Evolutionary conservation across 2,888 invertebrate genomes (phyloP).

Genomic region (Lamellibrachia columna): DNA sequence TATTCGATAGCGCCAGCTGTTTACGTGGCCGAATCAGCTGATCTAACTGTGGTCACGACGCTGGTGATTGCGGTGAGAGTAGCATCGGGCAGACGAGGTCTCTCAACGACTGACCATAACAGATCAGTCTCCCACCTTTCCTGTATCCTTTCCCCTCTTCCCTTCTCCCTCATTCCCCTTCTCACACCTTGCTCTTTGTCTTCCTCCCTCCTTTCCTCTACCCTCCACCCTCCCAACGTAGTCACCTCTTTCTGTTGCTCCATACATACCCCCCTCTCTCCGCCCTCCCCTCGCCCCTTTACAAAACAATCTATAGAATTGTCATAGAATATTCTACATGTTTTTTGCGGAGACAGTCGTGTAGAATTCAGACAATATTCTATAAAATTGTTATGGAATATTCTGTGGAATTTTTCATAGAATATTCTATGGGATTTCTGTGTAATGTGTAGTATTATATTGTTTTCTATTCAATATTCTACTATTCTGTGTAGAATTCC

Average conservation of each 20-base stretch:
- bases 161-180: too few species aligned
- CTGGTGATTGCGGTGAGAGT: neutral
- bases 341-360: neutral
- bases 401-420: too few species aligned
- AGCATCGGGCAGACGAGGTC: neutral
- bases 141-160: too few species aligned
- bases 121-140: too few species aligned
- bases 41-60: neutral
- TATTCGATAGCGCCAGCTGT: neutral
- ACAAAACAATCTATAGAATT: neutral
- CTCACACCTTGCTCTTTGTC: too few species aligned
- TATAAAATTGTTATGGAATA: too few species aligned
- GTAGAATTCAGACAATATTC: too few species aligned
- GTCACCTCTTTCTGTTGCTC: neutral
- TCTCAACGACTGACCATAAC: too few species aligned
- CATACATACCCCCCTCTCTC: neutral
- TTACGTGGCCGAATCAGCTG: neutral
- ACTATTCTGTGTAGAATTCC: too few species aligned
- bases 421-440: too few species aligned
- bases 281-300: neutral
- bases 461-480: too few species aligned
- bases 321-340: neutral
- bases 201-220: neutral
- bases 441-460: too few species aligned
- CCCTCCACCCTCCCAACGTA: neutral